These are phyloP conservation scores for Polyommatus iphigenia DNA, from an alignment of 2,888 invertebrate species.

Conservation along the genomic window DNA sequence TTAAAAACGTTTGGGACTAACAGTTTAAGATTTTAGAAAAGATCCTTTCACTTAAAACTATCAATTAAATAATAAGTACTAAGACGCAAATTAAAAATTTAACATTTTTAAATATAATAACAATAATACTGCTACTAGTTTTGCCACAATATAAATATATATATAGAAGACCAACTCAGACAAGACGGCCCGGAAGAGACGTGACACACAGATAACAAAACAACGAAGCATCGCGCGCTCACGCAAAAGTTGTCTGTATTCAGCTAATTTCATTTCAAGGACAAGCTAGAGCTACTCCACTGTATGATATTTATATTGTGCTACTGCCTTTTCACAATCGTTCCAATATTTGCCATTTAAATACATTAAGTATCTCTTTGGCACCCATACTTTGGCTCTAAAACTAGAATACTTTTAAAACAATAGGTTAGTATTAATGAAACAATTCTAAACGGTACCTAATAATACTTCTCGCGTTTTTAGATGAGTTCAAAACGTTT, in stretches of 20 bases:
- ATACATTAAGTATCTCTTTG: slow-evolving; percentile 46
- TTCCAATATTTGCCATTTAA: slow-evolving; percentile 30
- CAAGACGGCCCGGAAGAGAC: neutral
- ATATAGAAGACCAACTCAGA: neutral
- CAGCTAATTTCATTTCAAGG: neutral
- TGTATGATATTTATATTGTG: neutral
- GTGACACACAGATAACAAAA: too few relatives aligned
- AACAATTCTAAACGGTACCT: slow-evolving; percentile 10
- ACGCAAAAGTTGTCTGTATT: neutral
- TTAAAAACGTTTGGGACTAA: neutral
- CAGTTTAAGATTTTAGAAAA: neutral
- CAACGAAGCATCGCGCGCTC: too few relatives aligned
- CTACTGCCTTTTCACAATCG: neutral
- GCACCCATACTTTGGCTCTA: slow-evolving; percentile 52
- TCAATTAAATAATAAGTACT: slow-evolving; percentile 8
- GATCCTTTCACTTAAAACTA: slow-evolving; percentile 4
- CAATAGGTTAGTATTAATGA: slow-evolving; percentile 6
- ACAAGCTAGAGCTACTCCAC: neutral
- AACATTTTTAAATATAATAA: slow-evolving; percentile 7
- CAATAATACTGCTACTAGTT: slow-evolving; percentile 8
- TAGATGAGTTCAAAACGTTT: neutral
- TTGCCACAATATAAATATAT: neutral
- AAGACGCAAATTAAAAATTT: slow-evolving; percentile 15
- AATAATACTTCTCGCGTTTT: neutral
- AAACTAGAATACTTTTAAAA: slow-evolving; percentile 32